phyloP scores from a whole-genome alignment of 1,140 invertebrate species.

The Camponotus vicinus region DNA sequence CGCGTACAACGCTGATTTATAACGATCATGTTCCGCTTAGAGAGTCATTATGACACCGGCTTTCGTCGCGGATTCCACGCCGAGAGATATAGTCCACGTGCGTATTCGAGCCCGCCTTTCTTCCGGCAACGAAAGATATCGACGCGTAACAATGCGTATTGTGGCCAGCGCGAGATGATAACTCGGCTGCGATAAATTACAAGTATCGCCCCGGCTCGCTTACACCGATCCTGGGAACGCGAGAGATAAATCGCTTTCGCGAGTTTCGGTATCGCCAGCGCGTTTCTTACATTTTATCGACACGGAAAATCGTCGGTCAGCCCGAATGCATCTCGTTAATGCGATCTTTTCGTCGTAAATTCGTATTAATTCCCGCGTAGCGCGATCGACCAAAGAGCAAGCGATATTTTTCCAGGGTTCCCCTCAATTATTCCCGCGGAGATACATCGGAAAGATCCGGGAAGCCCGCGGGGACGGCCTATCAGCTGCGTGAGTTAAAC shows the following conservation, averaged over 20 bases:
- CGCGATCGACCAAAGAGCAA: neutral
- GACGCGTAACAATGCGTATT: constrained; percentile 61
- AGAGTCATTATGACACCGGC: constrained; percentile 74
- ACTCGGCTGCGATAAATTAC: constrained; percentile 51
- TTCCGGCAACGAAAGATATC: constrained; percentile 62
- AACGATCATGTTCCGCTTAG: constrained; percentile 70
- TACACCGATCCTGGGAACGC: constrained; percentile 43
- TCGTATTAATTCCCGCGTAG: constrained; percentile 31
- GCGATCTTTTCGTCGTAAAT: constrained; percentile 2
- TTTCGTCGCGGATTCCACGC: constrained; percentile 70
- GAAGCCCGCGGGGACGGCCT: constrained; percentile 21
- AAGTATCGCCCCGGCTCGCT: constrained; percentile 28
- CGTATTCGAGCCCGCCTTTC: constrained; percentile 36
- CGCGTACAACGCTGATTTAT: constrained; percentile 66
- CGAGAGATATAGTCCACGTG: neutral
- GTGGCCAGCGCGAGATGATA: constrained; percentile 44
- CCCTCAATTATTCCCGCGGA: constrained; percentile 45
- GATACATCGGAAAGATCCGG: neutral
- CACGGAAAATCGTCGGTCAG: constrained; percentile 32
- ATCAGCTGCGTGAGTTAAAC: neutral
- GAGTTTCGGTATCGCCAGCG: constrained; percentile 22
- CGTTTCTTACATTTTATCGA: constrained; percentile 15
- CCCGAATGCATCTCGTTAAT: constrained; percentile 4
- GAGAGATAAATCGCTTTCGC: constrained; percentile 49
- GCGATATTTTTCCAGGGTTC: constrained; percentile 16